Evolutionary conservation across 1,140 invertebrate species (phyloP).

Genomic region (Caenorhabditis latens): DNA sequence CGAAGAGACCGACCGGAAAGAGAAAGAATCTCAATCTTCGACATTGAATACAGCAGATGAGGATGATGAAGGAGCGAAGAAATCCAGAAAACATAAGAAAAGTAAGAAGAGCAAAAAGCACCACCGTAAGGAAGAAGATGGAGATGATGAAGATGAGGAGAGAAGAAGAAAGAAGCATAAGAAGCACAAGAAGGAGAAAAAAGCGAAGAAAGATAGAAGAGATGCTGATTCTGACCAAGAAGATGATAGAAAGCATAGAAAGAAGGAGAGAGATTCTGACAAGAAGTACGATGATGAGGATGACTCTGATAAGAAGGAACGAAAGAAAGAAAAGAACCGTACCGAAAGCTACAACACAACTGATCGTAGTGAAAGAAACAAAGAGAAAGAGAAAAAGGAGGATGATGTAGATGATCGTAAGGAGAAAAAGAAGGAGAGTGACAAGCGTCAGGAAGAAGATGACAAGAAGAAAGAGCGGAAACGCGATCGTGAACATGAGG

Average conservation of each 20-base stretch:
- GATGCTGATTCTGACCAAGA: slow-evolving; percentile 15
- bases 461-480: slow-evolving; percentile 50
- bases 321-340: slow-evolving; percentile 38
- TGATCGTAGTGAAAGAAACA: neutral
- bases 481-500: neutral
- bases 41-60: slow-evolving; percentile 12
- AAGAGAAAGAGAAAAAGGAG: neutral
- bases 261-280: slow-evolving; percentile 43
- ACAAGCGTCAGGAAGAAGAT: neutral
- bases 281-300: neutral
- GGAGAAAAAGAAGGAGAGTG: slow-evolving; percentile 40
- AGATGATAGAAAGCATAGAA: slow-evolving; percentile 55
- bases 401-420: neutral
- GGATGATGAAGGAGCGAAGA: slow-evolving; percentile 23
- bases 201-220: neutral
- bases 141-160: neutral
- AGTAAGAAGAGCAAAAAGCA: neutral
- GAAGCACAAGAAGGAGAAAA: slow-evolving; percentile 16
- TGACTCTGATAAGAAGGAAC: slow-evolving; percentile 38
- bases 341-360: neutral
- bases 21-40: neutral
- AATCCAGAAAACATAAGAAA: neutral
- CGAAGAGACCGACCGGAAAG: neutral
- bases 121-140: neutral
- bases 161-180: slow-evolving; percentile 35